Evolutionary conservation across 2,888 invertebrate species (phyloP).

Genomic region (Rotaria magnacalcarata): DNA sequence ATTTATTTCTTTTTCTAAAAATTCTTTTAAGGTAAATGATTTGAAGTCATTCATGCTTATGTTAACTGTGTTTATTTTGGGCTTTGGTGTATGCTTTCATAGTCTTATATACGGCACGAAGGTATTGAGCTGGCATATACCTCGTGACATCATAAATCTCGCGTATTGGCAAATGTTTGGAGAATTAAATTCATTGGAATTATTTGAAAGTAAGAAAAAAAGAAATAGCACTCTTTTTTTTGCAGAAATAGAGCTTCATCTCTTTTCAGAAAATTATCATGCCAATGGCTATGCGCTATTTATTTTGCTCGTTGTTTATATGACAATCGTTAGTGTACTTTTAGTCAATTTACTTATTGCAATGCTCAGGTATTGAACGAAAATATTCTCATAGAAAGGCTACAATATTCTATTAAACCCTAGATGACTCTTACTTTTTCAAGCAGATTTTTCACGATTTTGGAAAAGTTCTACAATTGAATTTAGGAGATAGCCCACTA

Average conservation of each 20-base stretch:
- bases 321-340: conserved; percentile 47
- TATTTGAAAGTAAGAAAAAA: not conserved
- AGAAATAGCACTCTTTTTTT: too few species aligned
- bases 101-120: conserved; percentile 52
- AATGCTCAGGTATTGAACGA: not conserved
- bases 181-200: not conserved
- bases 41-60: conserved; percentile 57
- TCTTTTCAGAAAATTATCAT: not conserved
- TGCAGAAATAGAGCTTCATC: too few species aligned
- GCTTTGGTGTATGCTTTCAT: conserved; percentile 56
- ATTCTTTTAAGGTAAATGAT: conserved; percentile 49
- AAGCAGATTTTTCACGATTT: too few species aligned
- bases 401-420: too few species aligned
- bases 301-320: conserved; percentile 54
- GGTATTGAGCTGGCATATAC: not conserved
- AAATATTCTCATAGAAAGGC: too few species aligned
- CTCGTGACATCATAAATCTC: not conserved
- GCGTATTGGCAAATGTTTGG: conserved; percentile 29
- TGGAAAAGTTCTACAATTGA: too few species aligned
- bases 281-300: conserved; percentile 51
- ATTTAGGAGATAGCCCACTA: too few species aligned
- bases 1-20: too few species aligned
- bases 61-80: conserved; percentile 56
- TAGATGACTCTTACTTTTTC: too few species aligned
- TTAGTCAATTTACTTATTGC: conserved; percentile 19